phyloP scores from a whole-genome alignment of 2,797 vertebrate species.

The Mus spretus region DNA sequence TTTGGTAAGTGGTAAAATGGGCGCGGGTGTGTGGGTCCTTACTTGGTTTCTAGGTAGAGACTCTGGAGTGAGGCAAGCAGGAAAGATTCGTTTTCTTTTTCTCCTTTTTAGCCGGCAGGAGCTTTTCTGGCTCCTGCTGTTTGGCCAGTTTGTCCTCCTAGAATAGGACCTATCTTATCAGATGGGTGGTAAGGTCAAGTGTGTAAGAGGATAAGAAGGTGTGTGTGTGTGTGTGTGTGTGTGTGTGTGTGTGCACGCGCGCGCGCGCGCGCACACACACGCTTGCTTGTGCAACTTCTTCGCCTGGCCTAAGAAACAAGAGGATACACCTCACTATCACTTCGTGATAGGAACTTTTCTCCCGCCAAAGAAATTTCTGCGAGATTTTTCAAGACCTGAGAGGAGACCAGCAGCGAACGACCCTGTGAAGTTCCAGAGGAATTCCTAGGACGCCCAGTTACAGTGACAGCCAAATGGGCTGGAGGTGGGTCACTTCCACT shows the following conservation, averaged over 20 bases:
- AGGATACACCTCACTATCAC: background rate
- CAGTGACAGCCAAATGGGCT: background rate
- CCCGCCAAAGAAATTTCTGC: background rate
- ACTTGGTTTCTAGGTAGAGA: no score
- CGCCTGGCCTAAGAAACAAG: background rate
- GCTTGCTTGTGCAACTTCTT: background rate
- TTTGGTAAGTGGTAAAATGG: background rate
- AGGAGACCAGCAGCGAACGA: background rate
- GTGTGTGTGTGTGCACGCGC: background rate
- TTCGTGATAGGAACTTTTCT: background rate
- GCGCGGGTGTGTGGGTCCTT: background rate
- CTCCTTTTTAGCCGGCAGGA: background rate
- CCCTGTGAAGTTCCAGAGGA: background rate
- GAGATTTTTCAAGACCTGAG: background rate
- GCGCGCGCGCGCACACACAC: no score
- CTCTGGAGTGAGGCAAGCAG: background rate
- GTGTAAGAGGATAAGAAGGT: background rate
- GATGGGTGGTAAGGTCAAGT: background rate
- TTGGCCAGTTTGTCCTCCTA: background rate
- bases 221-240: no score
- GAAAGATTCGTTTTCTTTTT: background rate
- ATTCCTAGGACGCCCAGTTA: background rate
- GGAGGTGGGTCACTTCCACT: background rate
- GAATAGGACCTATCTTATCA: background rate
- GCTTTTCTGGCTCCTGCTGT: background rate